Percentiles rank a stretch among this genome's conserved stretches.
These are phyloP conservation scores for Ceratitis capitata DNA, from an alignment of 1,140 invertebrate species.

Conservation along the genomic window DNA sequence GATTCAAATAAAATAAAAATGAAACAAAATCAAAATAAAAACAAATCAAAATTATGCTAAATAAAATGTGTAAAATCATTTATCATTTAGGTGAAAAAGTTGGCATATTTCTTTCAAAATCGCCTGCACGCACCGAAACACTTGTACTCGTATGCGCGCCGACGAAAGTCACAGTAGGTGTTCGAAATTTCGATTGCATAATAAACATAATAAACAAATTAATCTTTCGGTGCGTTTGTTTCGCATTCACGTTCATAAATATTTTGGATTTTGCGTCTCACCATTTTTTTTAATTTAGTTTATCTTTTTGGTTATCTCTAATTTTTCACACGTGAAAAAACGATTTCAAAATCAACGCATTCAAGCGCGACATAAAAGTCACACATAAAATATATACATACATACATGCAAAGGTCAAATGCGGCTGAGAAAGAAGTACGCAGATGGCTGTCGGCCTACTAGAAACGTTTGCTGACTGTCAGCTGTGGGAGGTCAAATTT, in stretches of 20 bases:
- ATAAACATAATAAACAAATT: background rate
- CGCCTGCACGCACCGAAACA: background rate
- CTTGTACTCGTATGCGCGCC: background rate
- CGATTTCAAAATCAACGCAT: background rate
- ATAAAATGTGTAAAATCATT: slow-evolving; percentile 17
- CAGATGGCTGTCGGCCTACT: background rate
- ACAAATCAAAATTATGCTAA: background rate
- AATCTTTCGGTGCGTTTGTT: background rate
- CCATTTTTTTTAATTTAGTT: background rate
- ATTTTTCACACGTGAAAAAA: background rate
- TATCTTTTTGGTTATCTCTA: background rate
- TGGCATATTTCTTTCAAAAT: slow-evolving; percentile 15
- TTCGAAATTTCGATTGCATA: background rate
- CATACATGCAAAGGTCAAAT: background rate
- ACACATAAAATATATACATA: background rate
- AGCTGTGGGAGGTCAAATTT: background rate
- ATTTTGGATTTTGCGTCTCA: background rate
- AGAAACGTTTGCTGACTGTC: background rate
- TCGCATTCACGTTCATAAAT: background rate
- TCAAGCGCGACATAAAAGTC: slow-evolving; percentile 4
- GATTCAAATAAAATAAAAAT: background rate
- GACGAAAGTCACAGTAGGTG: background rate
- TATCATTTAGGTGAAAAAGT: slow-evolving; percentile 27
- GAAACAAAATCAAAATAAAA: background rate
- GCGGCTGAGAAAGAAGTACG: background rate